Evolutionary conservation across 1,140 invertebrate genomes (phyloP).

Genomic region (Dinothrombium tinctorium): DNA sequence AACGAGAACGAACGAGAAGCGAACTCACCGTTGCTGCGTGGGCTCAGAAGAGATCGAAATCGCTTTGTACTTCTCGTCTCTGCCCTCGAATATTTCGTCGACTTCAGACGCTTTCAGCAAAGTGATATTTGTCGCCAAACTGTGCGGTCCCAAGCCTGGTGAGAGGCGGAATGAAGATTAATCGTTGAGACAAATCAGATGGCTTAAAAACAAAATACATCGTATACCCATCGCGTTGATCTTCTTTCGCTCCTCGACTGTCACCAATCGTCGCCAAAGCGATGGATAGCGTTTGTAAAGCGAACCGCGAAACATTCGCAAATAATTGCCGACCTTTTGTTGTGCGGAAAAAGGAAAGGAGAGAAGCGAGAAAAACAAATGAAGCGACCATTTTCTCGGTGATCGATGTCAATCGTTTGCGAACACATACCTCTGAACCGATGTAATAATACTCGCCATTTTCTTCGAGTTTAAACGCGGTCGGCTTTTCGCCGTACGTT

Average conservation of each 20-base stretch:
- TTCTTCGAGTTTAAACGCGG: no score
- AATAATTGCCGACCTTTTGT: slow-evolving; percentile 71
- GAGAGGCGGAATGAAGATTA: slow-evolving; percentile 14
- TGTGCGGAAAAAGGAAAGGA: no score
- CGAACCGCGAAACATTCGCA: slow-evolving; percentile 86
- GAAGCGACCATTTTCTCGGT: no score
- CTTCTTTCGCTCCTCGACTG: slow-evolving; percentile 86
- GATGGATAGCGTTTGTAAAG: slow-evolving; percentile 96
- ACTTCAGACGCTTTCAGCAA: slow-evolving; percentile 77
- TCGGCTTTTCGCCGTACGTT: no score
- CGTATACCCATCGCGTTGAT: slow-evolving; percentile 56
- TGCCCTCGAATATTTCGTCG: slow-evolving; percentile 92
- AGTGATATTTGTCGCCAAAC: slow-evolving; percentile 82
- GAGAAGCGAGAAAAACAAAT: neutral
- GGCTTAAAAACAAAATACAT: neutral
- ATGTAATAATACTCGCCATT: no score
- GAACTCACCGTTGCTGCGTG: slow-evolving; percentile 15
- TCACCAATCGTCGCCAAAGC: slow-evolving; percentile 77
- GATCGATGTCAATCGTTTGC: no score
- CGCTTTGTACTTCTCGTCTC: slow-evolving; percentile 95
- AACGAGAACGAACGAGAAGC: slow-evolving; percentile 9
- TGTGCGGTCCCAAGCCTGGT: slow-evolving; percentile 54
- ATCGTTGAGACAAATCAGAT: neutral
- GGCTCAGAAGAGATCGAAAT: slow-evolving; percentile 27
- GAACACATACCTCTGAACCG: no score